These are phyloP conservation scores for Rhagoletis pomonella DNA, from an alignment of 1,140 invertebrate species.

Conservation along the genomic window DNA sequence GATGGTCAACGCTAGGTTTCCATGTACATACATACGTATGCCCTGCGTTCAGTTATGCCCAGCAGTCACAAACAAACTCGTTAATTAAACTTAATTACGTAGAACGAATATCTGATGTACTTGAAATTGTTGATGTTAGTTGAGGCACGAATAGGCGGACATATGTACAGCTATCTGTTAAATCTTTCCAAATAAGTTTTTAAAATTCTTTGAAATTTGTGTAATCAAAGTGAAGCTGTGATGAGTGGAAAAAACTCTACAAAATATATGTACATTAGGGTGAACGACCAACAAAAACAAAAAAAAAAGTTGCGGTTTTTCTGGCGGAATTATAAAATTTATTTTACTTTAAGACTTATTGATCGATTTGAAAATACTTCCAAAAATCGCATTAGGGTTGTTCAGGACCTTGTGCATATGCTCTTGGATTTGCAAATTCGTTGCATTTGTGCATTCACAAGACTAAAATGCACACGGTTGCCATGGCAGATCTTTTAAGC, in stretches of 20 bases:
- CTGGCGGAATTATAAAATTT: too few relatives aligned
- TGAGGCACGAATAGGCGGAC: background rate
- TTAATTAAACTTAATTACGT: conserved; percentile 39
- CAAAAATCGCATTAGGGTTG: too few relatives aligned
- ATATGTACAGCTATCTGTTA: background rate
- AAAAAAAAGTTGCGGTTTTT: too few relatives aligned
- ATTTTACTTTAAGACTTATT: too few relatives aligned
- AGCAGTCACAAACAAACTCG: conserved; percentile 38
- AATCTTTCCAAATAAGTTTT: conserved; percentile 23
- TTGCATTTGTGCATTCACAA: too few relatives aligned
- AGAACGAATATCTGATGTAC: conserved; percentile 39
- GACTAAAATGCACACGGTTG: too few relatives aligned
- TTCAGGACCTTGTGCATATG: too few relatives aligned
- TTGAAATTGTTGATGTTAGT: conserved; percentile 13
- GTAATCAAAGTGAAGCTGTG: background rate
- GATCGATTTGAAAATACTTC: too few relatives aligned
- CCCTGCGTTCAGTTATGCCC: background rate
- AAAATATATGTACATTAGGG: background rate
- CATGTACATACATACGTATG: background rate
- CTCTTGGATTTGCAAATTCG: too few relatives aligned
- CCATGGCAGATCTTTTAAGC: too few relatives aligned
- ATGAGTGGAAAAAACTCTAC: background rate
- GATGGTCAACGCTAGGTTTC: background rate
- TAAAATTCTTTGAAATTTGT: conserved; percentile 34
- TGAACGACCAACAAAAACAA: too few relatives aligned